Evolutionary conservation across 2,113 vertebrate genomes (phyloP), one percentile per base, ranked within the genome.

Genomic region (Sorex fumeus): DNA sequence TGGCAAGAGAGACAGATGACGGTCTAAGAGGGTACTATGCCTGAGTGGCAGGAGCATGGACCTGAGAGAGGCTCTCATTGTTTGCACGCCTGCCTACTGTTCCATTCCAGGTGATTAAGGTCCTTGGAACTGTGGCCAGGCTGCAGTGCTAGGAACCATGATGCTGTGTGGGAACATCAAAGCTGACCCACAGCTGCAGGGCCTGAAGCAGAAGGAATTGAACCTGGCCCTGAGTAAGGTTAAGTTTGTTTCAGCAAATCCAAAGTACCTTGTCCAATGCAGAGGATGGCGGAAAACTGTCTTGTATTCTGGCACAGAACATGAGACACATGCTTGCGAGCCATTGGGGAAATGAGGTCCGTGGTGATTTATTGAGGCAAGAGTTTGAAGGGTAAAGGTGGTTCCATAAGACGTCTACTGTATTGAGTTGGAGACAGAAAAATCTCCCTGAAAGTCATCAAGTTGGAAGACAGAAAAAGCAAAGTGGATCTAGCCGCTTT

Each of bases 171-270:
- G 83, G 84, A 77, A 67, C 34, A 70, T 74, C 57, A 18, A 34
- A 89, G 45, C 34, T 74, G 34, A 66, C n/a, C 40, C 57, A 78
- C n/a, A 82, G 86, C 69, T 81, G 9, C 10, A 23, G 66, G 75
- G 32, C 30, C 84, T 34, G 28, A 15, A 76, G 57, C n/a, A 72
- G 90, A 91, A 34, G 28, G 25, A 88, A 30, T 8, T 16, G 27
- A 75, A 32, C 57, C 60, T 93, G 40, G 60, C 47, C 50, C 77
- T 67, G 64, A 64, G 66, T 6, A 57, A 50, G 64, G 71, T 23
- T n/a, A 90, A 79, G 67, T 91, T 76, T 45, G 0, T 85, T 88
- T 60, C 19, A 76, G 60, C 84, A 93, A 85, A 57, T 80, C 34
- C 72, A 36, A 89, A 91, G 34, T 50, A 71, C 47, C 40, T 84